These are phyloP conservation scores for Chaetops frenatus DNA, from an alignment of 2,113 vertebrate genomes.

Conservation along the genomic window DNA sequence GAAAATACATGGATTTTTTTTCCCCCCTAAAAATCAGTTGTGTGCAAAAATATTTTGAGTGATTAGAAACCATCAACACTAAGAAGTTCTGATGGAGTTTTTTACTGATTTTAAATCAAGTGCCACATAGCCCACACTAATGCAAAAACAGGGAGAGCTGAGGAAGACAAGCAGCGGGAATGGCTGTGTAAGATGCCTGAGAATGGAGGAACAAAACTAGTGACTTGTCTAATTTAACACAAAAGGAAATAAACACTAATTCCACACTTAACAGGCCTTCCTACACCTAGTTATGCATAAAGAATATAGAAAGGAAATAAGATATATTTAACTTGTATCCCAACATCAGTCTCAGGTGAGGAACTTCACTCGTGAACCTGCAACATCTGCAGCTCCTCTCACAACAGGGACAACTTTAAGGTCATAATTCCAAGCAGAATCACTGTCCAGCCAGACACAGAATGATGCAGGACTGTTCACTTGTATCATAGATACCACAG, in stretches of 20 bases:
- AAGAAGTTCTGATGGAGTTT: background rate
- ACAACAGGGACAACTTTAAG: background rate
- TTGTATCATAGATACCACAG: rapidly evolving
- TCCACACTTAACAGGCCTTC: background rate
- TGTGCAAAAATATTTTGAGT: background rate
- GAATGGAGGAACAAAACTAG: background rate
- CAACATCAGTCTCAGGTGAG: background rate
- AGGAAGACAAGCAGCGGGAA: background rate
- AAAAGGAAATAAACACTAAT: background rate
- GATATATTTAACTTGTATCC: background rate
- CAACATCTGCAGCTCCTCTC: background rate
- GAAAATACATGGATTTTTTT: background rate
- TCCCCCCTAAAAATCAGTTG: background rate
- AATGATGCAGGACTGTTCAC: rapidly evolving
- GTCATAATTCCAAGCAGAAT: rapidly evolving
- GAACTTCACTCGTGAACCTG: background rate
- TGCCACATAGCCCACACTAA: background rate
- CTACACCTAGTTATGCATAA: background rate
- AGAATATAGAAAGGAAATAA: background rate
- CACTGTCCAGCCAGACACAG: background rate
- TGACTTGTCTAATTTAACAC: background rate
- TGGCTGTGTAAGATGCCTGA: background rate
- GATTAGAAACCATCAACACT: background rate
- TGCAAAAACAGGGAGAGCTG: background rate
- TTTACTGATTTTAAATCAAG: background rate